phyloP scores from a whole-genome alignment of 2,113 vertebrate genomes.

The Promerops cafer region DNA sequence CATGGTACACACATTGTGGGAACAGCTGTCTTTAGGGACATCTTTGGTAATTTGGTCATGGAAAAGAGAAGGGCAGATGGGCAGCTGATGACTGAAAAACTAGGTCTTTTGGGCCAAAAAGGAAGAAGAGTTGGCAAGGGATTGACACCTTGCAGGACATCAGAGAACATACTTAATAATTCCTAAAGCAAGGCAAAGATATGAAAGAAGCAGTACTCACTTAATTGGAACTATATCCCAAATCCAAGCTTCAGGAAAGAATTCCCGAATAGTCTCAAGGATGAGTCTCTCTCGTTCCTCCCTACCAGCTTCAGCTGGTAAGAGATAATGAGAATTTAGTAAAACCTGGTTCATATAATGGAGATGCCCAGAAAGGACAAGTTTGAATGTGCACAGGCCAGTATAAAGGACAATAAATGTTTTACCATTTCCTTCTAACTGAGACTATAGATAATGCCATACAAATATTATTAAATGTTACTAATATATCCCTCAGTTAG shows the following conservation, averaged over 20 bases:
- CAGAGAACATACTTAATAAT: neutral
- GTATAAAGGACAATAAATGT: neutral
- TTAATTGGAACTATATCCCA: slow-evolving; percentile 80
- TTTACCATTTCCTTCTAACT: neutral
- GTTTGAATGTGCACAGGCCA: neutral
- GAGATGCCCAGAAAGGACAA: neutral
- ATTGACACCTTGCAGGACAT: neutral
- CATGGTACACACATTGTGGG: neutral
- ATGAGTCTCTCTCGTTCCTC: neutral
- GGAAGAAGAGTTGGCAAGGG: neutral
- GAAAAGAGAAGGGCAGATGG: neutral
- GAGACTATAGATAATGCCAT: neutral
- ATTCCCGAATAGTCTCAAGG: slow-evolving; percentile 65
- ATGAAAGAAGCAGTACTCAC: slow-evolving; percentile 57
- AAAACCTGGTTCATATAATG: neutral
- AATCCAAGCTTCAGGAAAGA: slow-evolving; percentile 85
- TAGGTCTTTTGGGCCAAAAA: neutral
- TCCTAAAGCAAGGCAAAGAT: neutral
- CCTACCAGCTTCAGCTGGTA: neutral
- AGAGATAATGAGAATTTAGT: neutral
- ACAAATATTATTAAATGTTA: neutral
- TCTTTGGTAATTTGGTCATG: neutral
- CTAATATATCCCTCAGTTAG: neutral
- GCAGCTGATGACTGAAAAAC: neutral
- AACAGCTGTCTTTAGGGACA: neutral